Base-by-base conservation (phyloP, 2,888 invertebrate genomes). In the Frankliniella fusca region DNA sequence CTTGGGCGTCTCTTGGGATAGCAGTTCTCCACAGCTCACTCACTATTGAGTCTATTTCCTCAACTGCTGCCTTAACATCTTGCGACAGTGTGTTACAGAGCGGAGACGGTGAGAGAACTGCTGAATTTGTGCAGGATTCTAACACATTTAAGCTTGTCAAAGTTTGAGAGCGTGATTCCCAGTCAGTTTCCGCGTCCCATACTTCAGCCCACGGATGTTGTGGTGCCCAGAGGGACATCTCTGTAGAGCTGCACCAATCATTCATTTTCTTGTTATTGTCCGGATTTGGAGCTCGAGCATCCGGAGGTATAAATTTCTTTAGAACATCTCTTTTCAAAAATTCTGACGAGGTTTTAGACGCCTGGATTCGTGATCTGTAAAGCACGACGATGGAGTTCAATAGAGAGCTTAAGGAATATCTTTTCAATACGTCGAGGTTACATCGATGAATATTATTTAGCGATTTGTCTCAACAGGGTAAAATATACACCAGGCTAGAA, bases 11-110 rank as follows among this genome's bases (percentile, higher is more conserved):
- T 3, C 38, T 38, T 15, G 70, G 70, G 9, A 27, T 23, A 9
- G 70, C 70, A 11, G 70, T 76, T 23, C 70, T 76, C 70, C 70
- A 76, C 23, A 76, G 70, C 70, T 76, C 70, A 76, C 11, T 76
- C 0, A 76, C 27, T 0, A 76, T 76, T 8, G 70, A 76, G 27
- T 76, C 70, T 27, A 76, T 76, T 23, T 76, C 70, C 10, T 76
- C 70, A 1, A 76, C 70, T 8, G 70, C 70, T 23, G 70, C 70
- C 70, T 76, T 76, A 12, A 76, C 70, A 27, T 76, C 70, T 76
- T 76, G 70, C 23, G 70, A 76, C 27, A 76, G 70, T 1, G 27
- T 76, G 70, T 76, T 23, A 27, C 54, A 54, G 38, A 54, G 54
- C 15, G 54, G 54, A 20, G 54, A 54, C 8, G 54, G 18, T 18